Base-by-base conservation (phyloP, 2,888 invertebrate genomes). In the Deilephila porcellus region DNA sequence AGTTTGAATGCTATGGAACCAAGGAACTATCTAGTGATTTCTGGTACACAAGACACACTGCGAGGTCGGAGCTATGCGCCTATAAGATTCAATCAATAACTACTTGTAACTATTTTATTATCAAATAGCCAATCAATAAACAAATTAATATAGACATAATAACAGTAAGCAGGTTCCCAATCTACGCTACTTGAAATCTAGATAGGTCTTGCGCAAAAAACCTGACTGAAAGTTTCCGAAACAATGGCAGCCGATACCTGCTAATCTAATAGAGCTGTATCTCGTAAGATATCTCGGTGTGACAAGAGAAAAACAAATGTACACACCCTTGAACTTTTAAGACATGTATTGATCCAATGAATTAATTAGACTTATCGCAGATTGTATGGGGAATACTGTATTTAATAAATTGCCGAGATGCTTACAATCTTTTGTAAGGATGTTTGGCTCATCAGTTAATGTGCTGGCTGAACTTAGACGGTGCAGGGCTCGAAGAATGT, bases 271-370 rank as follows among this genome's bases (percentile, higher is more conserved):
- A 29, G 25, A 52, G 32, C 45, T 72, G 71, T 67, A 76, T 62
- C 53, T 25, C 25, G 25, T 25, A 64, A 74, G 76, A 77, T 74
- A 64, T 45, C 53, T 71, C 53, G 76, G n/a, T 20, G 32, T 75
- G 77, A 80, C 79, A 78, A 76, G 74, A 29, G 32, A 52, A 77
- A 74, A 77, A 80, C 75, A 78, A 82, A 84, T 80, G 75, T 78
- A 76, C 79, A 78, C 76, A 75, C 73, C 80, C 81, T 81, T 83
- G 84, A 84, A 82, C 85, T 82, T 83, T 34, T 76, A 62, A 79
- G 79, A 85, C 77, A 81, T 72, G 63, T 72, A 25, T 25, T 56
- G 72, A 64, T 74, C 71, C 73, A 73, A 67, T 67, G 64, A 67
- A 73, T 56, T 73, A 37, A 59, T 73, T 59, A 67, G 56, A 37